Percentiles rank a stretch among this genome's conserved stretches.
Conservation (phyloP, 2,797 vertebrate species). For the Bradypodion ventrale region DNA sequence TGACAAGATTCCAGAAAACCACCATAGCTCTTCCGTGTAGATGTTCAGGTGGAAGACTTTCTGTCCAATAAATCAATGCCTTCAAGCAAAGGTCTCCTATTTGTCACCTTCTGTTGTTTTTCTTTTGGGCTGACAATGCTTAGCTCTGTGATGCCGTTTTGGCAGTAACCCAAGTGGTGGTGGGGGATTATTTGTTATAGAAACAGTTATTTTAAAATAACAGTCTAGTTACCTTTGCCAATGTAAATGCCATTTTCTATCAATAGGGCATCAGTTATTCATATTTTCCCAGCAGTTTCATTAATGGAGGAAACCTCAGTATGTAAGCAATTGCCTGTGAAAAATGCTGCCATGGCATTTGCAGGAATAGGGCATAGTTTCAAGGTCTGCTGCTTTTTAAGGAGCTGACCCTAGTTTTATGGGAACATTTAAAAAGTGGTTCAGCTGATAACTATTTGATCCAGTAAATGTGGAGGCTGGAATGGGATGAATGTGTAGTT, state of each 20-base stretch:
- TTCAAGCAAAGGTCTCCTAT: neutral
- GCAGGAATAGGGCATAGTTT: neutral
- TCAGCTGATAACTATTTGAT: neutral
- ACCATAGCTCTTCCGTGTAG: neutral
- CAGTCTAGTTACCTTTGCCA: neutral
- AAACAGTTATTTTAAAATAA: constrained; percentile 4
- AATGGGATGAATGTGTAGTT: neutral
- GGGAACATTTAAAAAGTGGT: fast-evolving
- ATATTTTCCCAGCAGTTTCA: neutral
- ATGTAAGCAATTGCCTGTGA: constrained; percentile 1
- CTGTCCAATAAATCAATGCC: neutral
- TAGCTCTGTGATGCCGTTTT: neutral
- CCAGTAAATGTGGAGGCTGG: neutral
- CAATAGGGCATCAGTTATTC: neutral
- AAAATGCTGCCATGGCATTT: neutral
- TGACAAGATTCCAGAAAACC: neutral
- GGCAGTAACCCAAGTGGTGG: neutral
- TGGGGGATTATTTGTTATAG: neutral
- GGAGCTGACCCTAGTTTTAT: neutral
- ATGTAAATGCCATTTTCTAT: neutral
- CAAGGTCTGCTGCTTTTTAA: constrained; percentile 1
- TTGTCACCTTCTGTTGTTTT: neutral
- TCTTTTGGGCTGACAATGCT: neutral
- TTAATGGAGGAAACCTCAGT: neutral
- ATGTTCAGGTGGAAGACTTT: neutral